Conservation (phyloP, 2,888 invertebrate genomes). For the Orchesellides sinensis region DNA sequence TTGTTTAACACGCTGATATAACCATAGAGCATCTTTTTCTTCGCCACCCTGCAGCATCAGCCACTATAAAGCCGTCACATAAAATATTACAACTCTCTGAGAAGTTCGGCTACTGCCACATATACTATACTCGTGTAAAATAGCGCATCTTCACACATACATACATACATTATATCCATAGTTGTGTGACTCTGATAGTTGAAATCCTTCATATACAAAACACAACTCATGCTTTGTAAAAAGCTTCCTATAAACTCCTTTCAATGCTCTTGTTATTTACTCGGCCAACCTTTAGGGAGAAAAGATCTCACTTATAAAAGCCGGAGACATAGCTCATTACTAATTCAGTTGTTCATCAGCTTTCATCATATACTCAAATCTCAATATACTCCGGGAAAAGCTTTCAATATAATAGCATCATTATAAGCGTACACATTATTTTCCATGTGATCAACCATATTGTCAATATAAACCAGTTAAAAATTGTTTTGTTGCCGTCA, state of each 20-base stretch:
- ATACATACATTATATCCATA: background rate
- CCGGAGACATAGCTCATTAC: constrained; percentile 54
- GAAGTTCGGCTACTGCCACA: constrained; percentile 36
- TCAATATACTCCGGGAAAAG: constrained; percentile 48
- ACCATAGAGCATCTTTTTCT: constrained; percentile 25
- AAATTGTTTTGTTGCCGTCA: no score
- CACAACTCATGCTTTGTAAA: no score
- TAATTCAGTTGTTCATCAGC: constrained; percentile 61
- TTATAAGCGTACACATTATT: background rate
- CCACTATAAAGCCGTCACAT: constrained; percentile 35
- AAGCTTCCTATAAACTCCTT: constrained; percentile 48
- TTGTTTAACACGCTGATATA: constrained; percentile 7
- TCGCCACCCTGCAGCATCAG: constrained; percentile 48
- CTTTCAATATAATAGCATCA: constrained; percentile 12
- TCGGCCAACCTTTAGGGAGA: constrained; percentile 39
- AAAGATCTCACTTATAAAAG: constrained; percentile 61
- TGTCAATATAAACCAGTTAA: no score
- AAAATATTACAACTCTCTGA: background rate
- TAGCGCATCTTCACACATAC: background rate
- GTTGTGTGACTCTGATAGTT: background rate
- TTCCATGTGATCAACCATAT: background rate
- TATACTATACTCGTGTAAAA: background rate
- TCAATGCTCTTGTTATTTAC: constrained; percentile 34
- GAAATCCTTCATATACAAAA: background rate
- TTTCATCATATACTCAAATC: constrained; percentile 43